A percentile compares a stretch with the other conserved stretches of the same genome.
Conservation (phyloP, 1,140 invertebrate genomes). For the Aphelenchoides fujianensis region DNA sequence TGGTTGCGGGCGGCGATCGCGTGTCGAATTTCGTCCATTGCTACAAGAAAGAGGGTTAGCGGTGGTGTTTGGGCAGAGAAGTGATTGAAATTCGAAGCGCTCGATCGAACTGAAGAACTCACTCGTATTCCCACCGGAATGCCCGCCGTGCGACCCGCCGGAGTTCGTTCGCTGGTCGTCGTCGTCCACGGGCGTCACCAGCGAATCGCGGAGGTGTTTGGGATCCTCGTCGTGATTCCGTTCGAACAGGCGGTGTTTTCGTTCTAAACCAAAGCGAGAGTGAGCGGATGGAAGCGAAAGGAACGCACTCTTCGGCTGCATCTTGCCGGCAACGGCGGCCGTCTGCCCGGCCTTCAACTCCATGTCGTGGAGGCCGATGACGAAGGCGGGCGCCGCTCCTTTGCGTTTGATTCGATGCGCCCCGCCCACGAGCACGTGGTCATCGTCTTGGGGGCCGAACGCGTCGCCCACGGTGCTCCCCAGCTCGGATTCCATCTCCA, state of each 20-base stretch:
- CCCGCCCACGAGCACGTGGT: not conserved
- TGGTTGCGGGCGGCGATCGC: conserved; percentile 24
- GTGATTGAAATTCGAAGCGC: no score
- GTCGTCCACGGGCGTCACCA: conserved; percentile 24
- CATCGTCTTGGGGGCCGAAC: not conserved
- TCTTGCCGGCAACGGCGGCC: conserved; percentile 56
- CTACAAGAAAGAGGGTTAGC: no score
- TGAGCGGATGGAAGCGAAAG: no score
- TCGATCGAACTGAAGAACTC: conserved; percentile 18
- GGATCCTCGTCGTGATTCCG: conserved; percentile 33
- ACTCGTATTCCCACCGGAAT: conserved; percentile 27
- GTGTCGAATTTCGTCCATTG: conserved; percentile 41
- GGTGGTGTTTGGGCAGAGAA: no score
- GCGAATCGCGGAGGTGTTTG: conserved; percentile 32
- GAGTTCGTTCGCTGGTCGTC: conserved; percentile 29
- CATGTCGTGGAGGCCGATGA: conserved; percentile 56
- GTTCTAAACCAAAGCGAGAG: conserved; percentile 22
- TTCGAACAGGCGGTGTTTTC: conserved; percentile 30
- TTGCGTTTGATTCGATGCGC: conserved; percentile 40
- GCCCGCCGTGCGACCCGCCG: conserved; percentile 10
- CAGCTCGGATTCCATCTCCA: not conserved
- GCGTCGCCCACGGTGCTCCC: not conserved
- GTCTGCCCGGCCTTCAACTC: conserved; percentile 53
- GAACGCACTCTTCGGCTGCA: conserved; percentile 37
- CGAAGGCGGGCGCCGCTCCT: conserved; percentile 52